Base-by-base conservation (phyloP, 2,113 vertebrate genomes). In the Phrynosoma blainvillii region DNA sequence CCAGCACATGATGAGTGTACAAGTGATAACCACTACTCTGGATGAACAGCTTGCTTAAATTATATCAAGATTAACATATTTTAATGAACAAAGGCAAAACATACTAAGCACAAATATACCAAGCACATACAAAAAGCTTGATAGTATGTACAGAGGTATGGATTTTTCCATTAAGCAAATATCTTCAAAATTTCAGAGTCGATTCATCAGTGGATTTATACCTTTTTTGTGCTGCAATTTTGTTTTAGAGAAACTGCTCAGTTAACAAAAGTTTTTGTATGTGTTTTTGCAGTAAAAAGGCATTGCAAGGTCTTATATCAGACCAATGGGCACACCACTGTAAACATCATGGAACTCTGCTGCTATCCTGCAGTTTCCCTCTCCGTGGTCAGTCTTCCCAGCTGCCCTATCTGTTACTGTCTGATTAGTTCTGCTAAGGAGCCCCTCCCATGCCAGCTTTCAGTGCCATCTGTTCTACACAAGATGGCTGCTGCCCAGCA, bases 361-460 rank as follows among this genome's bases (percentile, higher is more conserved):
- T 92, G 96, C 95, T 94, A 93, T 95, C 97, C 95, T 66, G 95
- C 96, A 96, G 97, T 96, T 96, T 95, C 96, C 93, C 96, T 97
- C 98, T 97, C 98, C 97, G 98, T 98, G 98, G 97, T 98, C 98
- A 98, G 98, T 98, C 98, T 97, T 98, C 98, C 98, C 98, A 98
- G 98, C 98, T 99, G 98, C 98, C 98, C 98, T 98, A 99, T 99
- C 98, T 98, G 98, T 99, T 99, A 99, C 98, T 99, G 98, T 99
- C 98, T 99, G 99, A 99, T 99, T 99, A 99, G 98, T 99, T 99
- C 97, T 99, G 98, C 98, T 99, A 99, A 99, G 98, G 98, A 99
- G 98, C 98, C 98, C 99, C 98, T 98, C 99, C 98, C 98, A 98
- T 97, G 97, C 98, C 98, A 99, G 98, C 98, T 98, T 98, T 97